Conservation (phyloP, 2,888 invertebrate genomes). For the Hydrotaea cyrtoneurina region DNA sequence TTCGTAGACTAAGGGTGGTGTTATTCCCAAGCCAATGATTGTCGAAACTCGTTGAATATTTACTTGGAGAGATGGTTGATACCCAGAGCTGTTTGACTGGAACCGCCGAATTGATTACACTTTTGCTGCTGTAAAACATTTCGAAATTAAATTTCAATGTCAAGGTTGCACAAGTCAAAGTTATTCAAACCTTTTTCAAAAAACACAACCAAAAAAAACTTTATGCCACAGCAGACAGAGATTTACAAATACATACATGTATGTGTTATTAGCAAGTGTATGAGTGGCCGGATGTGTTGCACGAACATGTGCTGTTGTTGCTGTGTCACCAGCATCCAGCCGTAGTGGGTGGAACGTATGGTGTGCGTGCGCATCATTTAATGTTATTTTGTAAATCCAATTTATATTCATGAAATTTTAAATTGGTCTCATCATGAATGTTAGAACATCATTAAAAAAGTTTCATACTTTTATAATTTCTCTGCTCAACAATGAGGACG, state of each 20-base stretch:
- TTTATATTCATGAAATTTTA: slow-evolving; percentile 71
- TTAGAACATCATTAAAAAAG: slow-evolving; percentile 55
- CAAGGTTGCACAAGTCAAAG: not conserved
- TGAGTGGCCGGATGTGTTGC: no score
- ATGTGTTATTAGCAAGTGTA: no score
- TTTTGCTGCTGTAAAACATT: no score
- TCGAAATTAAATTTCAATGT: slow-evolving; percentile 2
- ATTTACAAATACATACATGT: no score
- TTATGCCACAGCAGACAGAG: no score
- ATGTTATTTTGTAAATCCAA: slow-evolving; percentile 66
- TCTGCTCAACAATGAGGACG: not conserved
- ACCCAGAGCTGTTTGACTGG: no score
- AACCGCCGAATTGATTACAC: no score
- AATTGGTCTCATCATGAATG: slow-evolving; percentile 68
- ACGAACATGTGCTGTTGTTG: not conserved
- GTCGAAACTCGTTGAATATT: no score
- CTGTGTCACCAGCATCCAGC: no score
- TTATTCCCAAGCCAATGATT: no score
- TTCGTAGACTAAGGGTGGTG: no score
- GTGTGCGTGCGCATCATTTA: slow-evolving; percentile 34
- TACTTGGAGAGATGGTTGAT: no score
- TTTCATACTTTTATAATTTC: slow-evolving; percentile 30
- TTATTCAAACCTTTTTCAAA: not conserved
- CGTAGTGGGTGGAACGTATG: not conserved
- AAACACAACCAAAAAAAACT: not conserved